Base-by-base conservation (phyloP, 2,888 invertebrate species). In the Drepanosiphum platanoidis region DNA sequence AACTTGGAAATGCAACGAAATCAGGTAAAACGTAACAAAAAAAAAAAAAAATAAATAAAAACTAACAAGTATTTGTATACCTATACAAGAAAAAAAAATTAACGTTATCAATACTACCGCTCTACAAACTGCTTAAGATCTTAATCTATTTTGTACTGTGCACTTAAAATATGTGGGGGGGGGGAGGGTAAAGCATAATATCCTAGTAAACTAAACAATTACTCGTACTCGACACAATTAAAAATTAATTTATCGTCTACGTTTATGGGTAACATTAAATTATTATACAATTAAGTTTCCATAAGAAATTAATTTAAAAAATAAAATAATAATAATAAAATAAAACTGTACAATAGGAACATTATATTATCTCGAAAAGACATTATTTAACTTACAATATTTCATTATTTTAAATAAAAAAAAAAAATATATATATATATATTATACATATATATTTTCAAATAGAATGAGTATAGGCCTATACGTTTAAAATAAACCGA, bases 11-110 rank as follows among this genome's bases (percentile, higher is more conserved):
- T 84, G 84, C 84, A 84, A 84, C 84, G 84, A 84, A 84, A 84
- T 84, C 84, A 84, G 84, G 84, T 77, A 84, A 84, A 91, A 89
- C 90, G 90, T 90, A 88, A 88, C 88, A 80, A 86, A 86, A 86
- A 77, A 74, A 84, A 75, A 72, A 72, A 18, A 64, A 58, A 36
- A 64, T n/a, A n/a, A n/a, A n/a, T n/a, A n/a, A 42, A n/a, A 52
- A 75, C 61, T 74, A 83, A 83, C 64, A 32, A 74, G 72, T 71
- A 72, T 30, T 70, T 9, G 32, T 64, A 42, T 39, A 83, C 74
- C 68, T 52, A 84, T 18, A 83, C 74, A 22, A 75, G 30, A 68
- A 36, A 81, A 81, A 58, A 52, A 52, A n/a, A n/a, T n/a, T 46
- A 68, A 83, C n/a, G 46, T 68, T 84, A 74, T 46, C 72, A 75